Evolutionary conservation across 2,888 invertebrate species (phyloP), one percentile per base, ranked within the genome.

Genomic region (Tenthredo notha): DNA sequence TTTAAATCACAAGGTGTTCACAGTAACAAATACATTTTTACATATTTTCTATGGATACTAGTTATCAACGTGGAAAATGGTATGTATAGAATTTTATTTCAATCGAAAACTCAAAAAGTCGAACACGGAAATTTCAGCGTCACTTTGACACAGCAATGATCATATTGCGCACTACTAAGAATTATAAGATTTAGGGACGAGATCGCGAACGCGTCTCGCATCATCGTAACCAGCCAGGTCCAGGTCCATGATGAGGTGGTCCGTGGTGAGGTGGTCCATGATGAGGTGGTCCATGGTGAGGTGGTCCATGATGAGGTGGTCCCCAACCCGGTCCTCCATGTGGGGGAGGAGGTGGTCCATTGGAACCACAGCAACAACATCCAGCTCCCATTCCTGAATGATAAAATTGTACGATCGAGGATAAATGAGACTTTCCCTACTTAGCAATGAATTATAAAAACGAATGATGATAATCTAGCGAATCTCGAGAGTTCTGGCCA

Each of bases 341-440:
- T 15, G 70, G 50, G n/a, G 40, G 82, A 21, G 40, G 65, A 21
- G 72, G 72, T 18, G 58, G 58, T 43, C 37, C 82, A 1, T 43
- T 18, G 40, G 72, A 61, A 0, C 50, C 75, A n/a, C 84, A 84
- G 18, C 84, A 84, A 54, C 74, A 74, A 47, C 47, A 75, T 25
- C 29, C 43, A 18, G 75, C 70, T 67, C 70, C 83, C 83, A 58
- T 33, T 58, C 21, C 67, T 61, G 47, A 47, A 15, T 29, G 25
- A 67, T n/a, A 54, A n/a, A 72, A 37, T 72, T 37, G 72, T n/a
- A 1, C 37, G 12, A n/a, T 72, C 21, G 7, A 47, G 25, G 1
- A 25, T 47, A 29, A 75, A 47, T 25, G 25, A 75, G 47, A 47
- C 25, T 74, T 7, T 5, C n/a, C 18, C 18, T 25, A 1, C 12